Conservation (phyloP, 2,797 vertebrate genomes). For the Enoplosus armatus region DNA sequence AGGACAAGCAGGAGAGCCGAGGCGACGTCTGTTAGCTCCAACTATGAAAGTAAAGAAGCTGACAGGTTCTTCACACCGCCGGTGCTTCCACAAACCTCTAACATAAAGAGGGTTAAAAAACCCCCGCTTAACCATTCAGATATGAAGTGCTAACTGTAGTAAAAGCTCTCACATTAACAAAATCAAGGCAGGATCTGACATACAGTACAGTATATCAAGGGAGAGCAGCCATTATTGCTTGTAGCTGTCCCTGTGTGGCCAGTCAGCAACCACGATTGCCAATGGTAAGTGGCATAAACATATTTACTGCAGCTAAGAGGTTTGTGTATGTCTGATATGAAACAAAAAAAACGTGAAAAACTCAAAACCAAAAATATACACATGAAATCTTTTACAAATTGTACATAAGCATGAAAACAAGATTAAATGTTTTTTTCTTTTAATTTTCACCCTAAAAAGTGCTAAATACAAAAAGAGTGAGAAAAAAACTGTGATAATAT, state of each 20-base stretch:
- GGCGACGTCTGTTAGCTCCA: not conserved
- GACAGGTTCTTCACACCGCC: not conserved
- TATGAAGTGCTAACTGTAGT: slow-evolving; percentile 53
- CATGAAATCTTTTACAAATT: slow-evolving; percentile 44
- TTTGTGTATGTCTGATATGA: slow-evolving; percentile 49
- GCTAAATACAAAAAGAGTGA: slow-evolving; percentile 53
- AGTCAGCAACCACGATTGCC: slow-evolving; percentile 18
- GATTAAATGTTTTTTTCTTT: slow-evolving; percentile 27
- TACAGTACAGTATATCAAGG: slow-evolving; percentile 47
- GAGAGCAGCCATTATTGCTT: slow-evolving; percentile 70
- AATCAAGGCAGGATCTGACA: slow-evolving; percentile 64
- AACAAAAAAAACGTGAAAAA: slow-evolving; percentile 41
- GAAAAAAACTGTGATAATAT: slow-evolving; percentile 42
- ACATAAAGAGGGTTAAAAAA: not conserved
- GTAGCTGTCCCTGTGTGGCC: slow-evolving; percentile 48
- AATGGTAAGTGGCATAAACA: slow-evolving; percentile 25
- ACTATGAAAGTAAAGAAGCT: not conserved
- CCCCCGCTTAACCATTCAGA: slow-evolving; percentile 5
- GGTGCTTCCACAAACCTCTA: slow-evolving; percentile 19
- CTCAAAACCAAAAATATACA: slow-evolving; percentile 62
- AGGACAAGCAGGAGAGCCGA: slow-evolving; percentile 20
- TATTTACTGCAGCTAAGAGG: slow-evolving; percentile 43
- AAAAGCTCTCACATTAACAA: slow-evolving; percentile 41
- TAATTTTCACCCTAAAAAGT: slow-evolving; percentile 26
- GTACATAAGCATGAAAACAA: slow-evolving; percentile 49